Conservation (phyloP, 2,888 invertebrate species). For the Choristoneura rosaceana region DNA sequence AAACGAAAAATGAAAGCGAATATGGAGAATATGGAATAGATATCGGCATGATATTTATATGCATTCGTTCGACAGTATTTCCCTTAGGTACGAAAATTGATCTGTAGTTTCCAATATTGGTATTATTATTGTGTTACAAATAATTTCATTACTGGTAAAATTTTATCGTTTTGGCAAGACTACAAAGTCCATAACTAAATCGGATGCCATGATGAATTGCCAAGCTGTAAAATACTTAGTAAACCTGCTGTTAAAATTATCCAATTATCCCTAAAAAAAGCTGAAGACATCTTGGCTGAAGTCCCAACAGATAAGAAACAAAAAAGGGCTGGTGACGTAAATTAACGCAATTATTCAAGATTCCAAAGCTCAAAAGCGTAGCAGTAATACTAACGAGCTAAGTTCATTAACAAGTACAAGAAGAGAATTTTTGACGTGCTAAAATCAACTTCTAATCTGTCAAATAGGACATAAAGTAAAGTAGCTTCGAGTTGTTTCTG, state of each 20-base stretch:
- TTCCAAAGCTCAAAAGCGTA: neutral
- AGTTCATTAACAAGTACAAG: neutral
- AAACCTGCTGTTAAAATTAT: neutral
- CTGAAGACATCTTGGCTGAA: neutral
- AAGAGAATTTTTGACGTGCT: neutral
- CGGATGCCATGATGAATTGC: neutral
- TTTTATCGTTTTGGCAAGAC: neutral
- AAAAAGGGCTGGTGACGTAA: neutral
- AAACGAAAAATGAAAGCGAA: neutral
- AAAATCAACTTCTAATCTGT: neutral
- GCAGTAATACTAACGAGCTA: neutral
- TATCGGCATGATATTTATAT: slow-evolving; percentile 14
- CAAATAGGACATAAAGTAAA: neutral
- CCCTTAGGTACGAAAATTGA: neutral
- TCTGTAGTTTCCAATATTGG: neutral
- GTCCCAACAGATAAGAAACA: neutral
- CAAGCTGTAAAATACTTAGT: neutral
- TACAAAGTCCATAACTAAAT: neutral
- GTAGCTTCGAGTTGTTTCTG: neutral
- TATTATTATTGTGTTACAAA: neutral
- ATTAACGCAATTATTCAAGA: neutral
- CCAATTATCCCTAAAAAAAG: neutral
- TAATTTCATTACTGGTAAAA: neutral
- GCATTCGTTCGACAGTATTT: neutral
- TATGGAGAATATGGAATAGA: slow-evolving; percentile 5